Percentiles rank a stretch among this genome's conserved stretches.
Evolutionary conservation across 2,888 invertebrate genomes (phyloP).

Genomic region (Blastobasis lacticolella): DNA sequence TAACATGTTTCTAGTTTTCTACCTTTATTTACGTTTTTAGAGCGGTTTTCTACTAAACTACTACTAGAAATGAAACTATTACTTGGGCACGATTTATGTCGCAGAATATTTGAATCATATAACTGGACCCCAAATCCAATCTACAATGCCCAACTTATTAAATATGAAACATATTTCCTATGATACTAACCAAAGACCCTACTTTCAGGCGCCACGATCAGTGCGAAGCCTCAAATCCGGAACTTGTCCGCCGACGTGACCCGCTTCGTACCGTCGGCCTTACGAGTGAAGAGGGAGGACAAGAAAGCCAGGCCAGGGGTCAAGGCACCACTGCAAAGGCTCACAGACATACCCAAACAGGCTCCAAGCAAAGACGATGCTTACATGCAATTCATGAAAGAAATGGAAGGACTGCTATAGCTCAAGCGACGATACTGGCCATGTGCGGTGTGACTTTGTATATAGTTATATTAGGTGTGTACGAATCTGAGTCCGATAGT

Average conservation of each 20-base stretch:
- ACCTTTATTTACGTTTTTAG: too few relatives aligned
- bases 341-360: constrained; percentile 64
- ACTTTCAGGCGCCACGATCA: constrained; percentile 84
- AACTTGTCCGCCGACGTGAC: constrained; percentile 96
- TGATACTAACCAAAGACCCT: not conserved
- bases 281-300: constrained; percentile 92
- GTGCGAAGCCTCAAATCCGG: constrained; percentile 97
- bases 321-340: constrained; percentile 69
- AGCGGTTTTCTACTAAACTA: too few relatives aligned
- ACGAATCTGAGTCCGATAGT: too few relatives aligned
- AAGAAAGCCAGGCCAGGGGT: constrained; percentile 75
- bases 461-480: too few relatives aligned
- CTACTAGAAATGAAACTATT: too few relatives aligned
- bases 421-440: not conserved
- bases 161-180: too few relatives aligned
- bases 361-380: constrained; percentile 94
- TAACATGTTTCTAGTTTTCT: too few relatives aligned
- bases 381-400: constrained; percentile 98
- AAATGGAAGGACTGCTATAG: constrained; percentile 95
- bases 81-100: too few relatives aligned
- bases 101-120: too few relatives aligned
- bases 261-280: constrained; percentile 93
- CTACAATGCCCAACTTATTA: too few relatives aligned
- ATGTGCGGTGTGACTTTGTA: too few relatives aligned
- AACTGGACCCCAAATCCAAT: too few relatives aligned